Evolutionary conservation across 2,888 invertebrate genomes (phyloP).

Genomic region (Graphium colonna): DNA sequence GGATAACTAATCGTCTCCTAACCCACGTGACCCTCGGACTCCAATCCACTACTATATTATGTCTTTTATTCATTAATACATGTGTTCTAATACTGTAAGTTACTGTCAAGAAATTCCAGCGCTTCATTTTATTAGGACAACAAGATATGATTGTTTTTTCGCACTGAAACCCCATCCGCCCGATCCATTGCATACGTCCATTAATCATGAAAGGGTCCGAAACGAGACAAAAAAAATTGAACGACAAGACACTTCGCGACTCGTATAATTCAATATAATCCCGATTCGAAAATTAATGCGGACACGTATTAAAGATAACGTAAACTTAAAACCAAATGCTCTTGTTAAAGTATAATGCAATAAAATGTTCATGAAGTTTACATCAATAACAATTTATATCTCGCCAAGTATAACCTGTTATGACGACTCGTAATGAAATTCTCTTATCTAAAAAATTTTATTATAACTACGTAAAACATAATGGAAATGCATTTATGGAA

Average conservation of each 20-base stretch:
- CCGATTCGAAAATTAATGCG: constrained; percentile 6
- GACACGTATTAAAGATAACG: constrained; percentile 14
- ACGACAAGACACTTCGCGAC: background rate
- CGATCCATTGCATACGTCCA: background rate
- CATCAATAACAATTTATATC: constrained; percentile 19
- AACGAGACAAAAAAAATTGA: background rate
- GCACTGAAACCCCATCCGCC: background rate
- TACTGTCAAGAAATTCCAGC: no score
- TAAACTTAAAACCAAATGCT: constrained; percentile 8
- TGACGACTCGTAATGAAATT: constrained; percentile 20
- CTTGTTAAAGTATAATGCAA: constrained; percentile 15
- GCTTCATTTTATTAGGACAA: no score
- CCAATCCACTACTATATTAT: no score
- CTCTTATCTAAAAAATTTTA: constrained; percentile 24
- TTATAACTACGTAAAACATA: constrained; percentile 14
- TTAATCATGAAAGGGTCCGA: background rate
- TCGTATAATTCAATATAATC: constrained; percentile 2
- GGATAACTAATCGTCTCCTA: no score
- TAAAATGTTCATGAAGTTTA: constrained; percentile 18
- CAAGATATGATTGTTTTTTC: background rate
- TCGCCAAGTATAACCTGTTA: constrained; percentile 5
- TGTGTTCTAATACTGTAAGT: no score
- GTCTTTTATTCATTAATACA: no score
- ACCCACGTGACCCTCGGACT: no score
- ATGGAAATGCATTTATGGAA: constrained; percentile 19